Evolutionary conservation across 2,888 invertebrate species (phyloP), one percentile per base, ranked within the genome.

Genomic region (Sminthurides aquaticus): DNA sequence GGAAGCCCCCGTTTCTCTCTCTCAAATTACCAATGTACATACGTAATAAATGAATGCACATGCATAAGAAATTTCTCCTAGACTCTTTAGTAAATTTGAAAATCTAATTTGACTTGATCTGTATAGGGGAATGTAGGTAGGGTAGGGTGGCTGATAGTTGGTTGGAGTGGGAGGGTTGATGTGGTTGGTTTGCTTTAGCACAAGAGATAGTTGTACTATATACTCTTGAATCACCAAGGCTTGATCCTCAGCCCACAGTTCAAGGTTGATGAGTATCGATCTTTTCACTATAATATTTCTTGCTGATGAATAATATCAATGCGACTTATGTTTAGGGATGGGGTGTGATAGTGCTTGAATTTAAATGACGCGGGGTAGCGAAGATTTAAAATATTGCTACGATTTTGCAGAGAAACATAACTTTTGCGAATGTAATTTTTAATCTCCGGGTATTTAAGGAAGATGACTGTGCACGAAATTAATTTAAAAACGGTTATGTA

Each of bases 31-130:
- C 58, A 64, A 74, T 74, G 74, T 74, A 74, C 74, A 74, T 74
- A 74, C 59, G 71, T 72, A 74, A 74, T 74, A 72, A 74, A 74
- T 71, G 72, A 74, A 74, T 74, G 74, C 74, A 74, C 74, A 74
- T 74, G 72, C 74, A 74, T 74, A 74, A 74, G 72, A 71, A 74
- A 74, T 71, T 71, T 73, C 67, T 65, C 67, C 66, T 57, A 56
- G 34, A 48, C 62, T 62, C 62, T 62, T 62, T 63, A 63, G 57
- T 67, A 71, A 72, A 72, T 74, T 74, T 71, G 74, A 72, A 70
- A 70, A 69, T 69, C 72, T 70, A 74, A 74, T 74, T 64, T 63
- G 58, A 57, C 62, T 62, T 56, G 54, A 62, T 58, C 63, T 49
- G 24, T 55, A 55, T 55, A 62, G 43, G 15, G 43, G 15, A 34